Percentiles rank a stretch among this genome's conserved stretches.
These are phyloP conservation scores for Phrynocephalus guinanensis DNA, from an alignment of 2,797 vertebrate genomes.

Conservation along the genomic window DNA sequence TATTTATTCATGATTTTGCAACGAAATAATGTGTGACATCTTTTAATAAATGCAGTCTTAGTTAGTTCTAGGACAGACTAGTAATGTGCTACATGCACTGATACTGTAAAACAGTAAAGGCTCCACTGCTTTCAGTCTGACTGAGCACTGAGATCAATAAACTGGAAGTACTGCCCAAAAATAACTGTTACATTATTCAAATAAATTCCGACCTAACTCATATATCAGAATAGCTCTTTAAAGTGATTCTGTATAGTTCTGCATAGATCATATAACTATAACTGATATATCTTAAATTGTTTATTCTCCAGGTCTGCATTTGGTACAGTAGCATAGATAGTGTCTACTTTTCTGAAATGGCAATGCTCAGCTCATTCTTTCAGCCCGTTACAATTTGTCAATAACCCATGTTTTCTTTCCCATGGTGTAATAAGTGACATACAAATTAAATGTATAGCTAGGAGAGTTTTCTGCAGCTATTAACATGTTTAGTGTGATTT, in stretches of 20 bases:
- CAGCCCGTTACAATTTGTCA: no score
- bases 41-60: not conserved
- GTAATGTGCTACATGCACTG: not conserved
- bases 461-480: no score
- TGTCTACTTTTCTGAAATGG: no score
- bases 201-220: not conserved
- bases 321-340: no score
- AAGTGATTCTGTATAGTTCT: not conserved
- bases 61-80: not conserved
- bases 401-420: no score
- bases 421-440: no score
- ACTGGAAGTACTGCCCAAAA: not conserved
- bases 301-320: no score
- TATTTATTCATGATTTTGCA: not conserved
- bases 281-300: no score
- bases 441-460: no score
- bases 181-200: not conserved
- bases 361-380: no score
- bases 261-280: no score
- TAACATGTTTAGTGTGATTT: no score
- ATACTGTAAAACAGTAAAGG: not conserved
- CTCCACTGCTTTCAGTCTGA: not conserved
- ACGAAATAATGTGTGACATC: not conserved
- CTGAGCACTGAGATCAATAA: not conserved
- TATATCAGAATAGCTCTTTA: not conserved